Evolutionary conservation across 2,888 invertebrate species (phyloP), one percentile per base, ranked within the genome.

Genomic region (Nemotelus pantherinus): DNA sequence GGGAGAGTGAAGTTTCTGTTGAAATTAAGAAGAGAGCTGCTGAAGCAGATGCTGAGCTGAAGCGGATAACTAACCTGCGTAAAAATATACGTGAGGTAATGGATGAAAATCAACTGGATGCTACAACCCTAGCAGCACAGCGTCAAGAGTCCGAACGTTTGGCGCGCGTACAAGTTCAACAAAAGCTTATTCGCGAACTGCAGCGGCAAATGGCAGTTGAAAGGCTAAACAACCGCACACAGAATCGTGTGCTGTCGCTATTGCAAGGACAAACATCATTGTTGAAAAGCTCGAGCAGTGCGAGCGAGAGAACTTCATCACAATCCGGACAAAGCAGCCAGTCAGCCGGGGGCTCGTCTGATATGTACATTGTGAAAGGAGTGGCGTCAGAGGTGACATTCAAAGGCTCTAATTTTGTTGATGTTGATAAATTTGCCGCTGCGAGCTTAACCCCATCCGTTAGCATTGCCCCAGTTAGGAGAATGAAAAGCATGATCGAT

Each of bases 41-140:
- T 43, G 80, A 81, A 53, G 72, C 77, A 9, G 81, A 80, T 47
- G 65, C 65, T 45, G 79, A 81, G 50, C 55, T 80, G 25, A 76
- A 84, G 82, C 77, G 82, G 79, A 77, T 84, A 80, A 58, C 83
- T 80, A 94, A 93, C 86, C 90, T 95, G 84, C 89, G 96, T 58
- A 91, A 94, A 80, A 96, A 96, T 84, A 96, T 96, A 82, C 91
- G 97, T 77, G 96, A 97, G 88, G 97, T 98, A 6, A 93, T 97
- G 92, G 94, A 95, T 84, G 97, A 97, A 83, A 95, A 94, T 80
- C 95, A 97, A 84, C 88, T 98, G 80, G 98, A 98, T 85, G 95
- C 95, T 80, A 94, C 95, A 10, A 98, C 98, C 2, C 87, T 97
- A 76, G 93, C 94, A 44, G 98, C 98, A 0, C 98, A 98, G 86